Evolutionary conservation across 2,797 vertebrate genomes (phyloP).

Genomic region (Chaetodon trifasciatus): DNA sequence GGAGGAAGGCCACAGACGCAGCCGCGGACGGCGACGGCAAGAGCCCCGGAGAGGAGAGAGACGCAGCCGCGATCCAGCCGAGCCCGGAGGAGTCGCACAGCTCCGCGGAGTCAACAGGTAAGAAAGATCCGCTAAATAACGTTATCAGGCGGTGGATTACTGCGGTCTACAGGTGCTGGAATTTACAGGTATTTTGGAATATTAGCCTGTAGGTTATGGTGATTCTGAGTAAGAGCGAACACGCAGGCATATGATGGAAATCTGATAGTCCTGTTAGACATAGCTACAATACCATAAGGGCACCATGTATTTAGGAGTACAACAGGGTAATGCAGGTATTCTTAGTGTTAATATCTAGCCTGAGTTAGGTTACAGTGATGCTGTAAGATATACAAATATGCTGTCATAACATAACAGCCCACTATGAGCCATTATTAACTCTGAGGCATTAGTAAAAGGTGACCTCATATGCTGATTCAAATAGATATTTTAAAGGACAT

Average conservation of each 20-base stretch:
- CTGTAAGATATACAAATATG: conserved; percentile 14
- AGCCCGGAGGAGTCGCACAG: conserved; percentile 16
- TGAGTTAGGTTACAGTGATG: not conserved
- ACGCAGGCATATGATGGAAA: not conserved
- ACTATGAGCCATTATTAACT: not conserved
- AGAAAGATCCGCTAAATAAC: not conserved
- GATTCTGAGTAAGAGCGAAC: not conserved
- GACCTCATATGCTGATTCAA: not conserved
- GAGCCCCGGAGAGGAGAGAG: conserved; percentile 26
- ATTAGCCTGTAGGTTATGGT: not conserved
- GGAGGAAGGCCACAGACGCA: conserved; percentile 64
- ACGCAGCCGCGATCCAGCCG: conserved; percentile 21
- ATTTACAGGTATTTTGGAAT: not conserved
- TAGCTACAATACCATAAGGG: no score
- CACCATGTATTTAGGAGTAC: not conserved
- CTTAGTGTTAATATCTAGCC: not conserved
- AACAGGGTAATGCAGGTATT: not conserved
- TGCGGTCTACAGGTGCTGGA: not conserved
- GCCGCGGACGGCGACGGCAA: conserved; percentile 13
- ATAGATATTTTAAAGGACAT: not conserved
- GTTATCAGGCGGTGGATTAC: not conserved
- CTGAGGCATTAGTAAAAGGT: not conserved
- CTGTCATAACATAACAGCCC: not conserved
- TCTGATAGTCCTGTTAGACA: not conserved
- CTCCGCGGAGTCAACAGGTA: conserved; percentile 83